Evolutionary conservation across 2,888 invertebrate genomes (phyloP).

Genomic region (Gnatocerus cornutus): DNA sequence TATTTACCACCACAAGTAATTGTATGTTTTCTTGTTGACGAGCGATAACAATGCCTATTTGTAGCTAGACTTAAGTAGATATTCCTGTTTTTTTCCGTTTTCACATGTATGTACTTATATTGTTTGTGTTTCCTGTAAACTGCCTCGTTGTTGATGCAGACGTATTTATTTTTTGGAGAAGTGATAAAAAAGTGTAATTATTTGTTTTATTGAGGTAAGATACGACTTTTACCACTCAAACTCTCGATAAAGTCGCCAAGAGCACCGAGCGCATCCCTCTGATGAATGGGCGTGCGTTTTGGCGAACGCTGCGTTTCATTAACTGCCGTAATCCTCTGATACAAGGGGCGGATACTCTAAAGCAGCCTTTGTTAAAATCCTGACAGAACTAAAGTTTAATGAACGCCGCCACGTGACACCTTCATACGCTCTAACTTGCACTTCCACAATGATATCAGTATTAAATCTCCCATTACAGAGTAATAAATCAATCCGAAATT

Average conservation of each 20-base stretch:
- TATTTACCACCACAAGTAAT: slow-evolving; percentile 9
- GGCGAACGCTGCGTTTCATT: slow-evolving; percentile 64
- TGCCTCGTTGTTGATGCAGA: background rate
- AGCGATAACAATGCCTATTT: too few relatives aligned
- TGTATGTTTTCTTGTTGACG: slow-evolving; percentile 1
- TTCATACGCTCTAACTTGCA: slow-evolving; percentile 55
- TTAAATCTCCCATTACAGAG: slow-evolving; percentile 54
- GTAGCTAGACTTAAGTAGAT: too few relatives aligned
- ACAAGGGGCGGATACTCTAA: slow-evolving; percentile 63
- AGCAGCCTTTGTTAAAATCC: slow-evolving; percentile 60
- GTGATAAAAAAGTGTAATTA: background rate
- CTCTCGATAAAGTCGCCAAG: background rate
- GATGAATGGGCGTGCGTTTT: slow-evolving; percentile 54
- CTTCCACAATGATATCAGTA: slow-evolving; percentile 57
- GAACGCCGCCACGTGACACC: slow-evolving; percentile 64
- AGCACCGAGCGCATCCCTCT: slow-evolving; percentile 50
- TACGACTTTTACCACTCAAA: too few relatives aligned
- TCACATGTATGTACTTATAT: too few relatives aligned
- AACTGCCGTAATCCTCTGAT: slow-evolving; percentile 65
- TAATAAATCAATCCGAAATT: slow-evolving; percentile 19
- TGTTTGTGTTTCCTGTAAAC: background rate
- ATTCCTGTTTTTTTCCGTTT: too few relatives aligned
- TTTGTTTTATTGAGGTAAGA: slow-evolving; percentile 6
- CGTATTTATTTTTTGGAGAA: background rate
- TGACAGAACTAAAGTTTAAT: slow-evolving; percentile 65